Conservation (phyloP, 2,113 vertebrate species). For the Phylloscopus whistleri region DNA sequence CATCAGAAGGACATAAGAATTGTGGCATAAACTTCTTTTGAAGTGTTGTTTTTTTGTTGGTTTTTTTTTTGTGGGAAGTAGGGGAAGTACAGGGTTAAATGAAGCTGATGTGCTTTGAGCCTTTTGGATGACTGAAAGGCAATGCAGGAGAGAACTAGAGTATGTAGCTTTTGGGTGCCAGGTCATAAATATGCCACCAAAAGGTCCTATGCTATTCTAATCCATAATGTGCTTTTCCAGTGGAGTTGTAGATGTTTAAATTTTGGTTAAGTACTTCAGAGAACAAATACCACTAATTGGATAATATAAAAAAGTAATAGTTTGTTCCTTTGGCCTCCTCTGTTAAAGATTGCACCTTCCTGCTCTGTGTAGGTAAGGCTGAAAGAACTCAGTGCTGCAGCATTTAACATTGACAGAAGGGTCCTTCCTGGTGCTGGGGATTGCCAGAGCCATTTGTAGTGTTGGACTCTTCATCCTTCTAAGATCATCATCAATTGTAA, state of each 20-base stretch:
- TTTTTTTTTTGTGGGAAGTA: neutral
- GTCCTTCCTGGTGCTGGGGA: neutral
- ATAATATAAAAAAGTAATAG: neutral
- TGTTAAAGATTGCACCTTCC: neutral
- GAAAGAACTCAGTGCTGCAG: neutral
- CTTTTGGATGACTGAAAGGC: neutral
- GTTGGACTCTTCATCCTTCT: neutral
- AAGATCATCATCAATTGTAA: neutral
- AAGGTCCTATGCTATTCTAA: neutral
- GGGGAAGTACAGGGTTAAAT: neutral
- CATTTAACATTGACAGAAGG: neutral
- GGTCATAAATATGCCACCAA: neutral
- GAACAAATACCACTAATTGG: neutral
- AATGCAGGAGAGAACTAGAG: neutral
- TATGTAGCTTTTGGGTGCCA: neutral
- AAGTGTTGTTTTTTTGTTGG: neutral
- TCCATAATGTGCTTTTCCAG: neutral
- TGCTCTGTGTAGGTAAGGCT: neutral
- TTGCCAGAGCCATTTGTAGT: neutral
- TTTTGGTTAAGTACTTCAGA: neutral
- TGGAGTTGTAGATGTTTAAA: neutral
- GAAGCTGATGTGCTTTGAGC: neutral
- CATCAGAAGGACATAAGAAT: neutral
- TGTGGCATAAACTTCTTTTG: neutral
- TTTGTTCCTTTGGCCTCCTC: neutral